A percentile compares a stretch with the other conserved stretches of the same genome.
These are phyloP conservation scores for Phacellophora camtschatica DNA, from an alignment of 30 jellyfish, hydroid and myxozoan species.

Conservation along the genomic window DNA sequence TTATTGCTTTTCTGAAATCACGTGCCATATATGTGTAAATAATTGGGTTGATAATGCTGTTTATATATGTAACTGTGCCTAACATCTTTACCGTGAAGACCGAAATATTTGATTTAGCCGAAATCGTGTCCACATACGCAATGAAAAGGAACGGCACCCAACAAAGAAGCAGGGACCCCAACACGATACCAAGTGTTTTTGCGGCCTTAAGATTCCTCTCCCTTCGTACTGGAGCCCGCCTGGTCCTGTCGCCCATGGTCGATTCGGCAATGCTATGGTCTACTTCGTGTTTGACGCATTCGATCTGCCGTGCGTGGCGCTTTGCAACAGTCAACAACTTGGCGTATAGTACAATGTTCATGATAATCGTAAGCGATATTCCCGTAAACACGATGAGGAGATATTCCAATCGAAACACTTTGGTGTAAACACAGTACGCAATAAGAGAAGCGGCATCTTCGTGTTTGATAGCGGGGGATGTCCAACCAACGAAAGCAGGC, in stretches of 20 bases:
- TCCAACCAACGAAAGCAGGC: conserved; percentile 86
- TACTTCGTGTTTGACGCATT: conserved; percentile 53
- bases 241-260: background rate
- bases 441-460: background rate
- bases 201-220: conserved; percentile 86
- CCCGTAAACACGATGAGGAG: conserved; percentile 33
- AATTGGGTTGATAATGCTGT: conserved; percentile 82
- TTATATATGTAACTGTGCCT: conserved; percentile 80
- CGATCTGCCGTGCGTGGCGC: conserved; percentile 79
- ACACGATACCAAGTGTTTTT: conserved; percentile 80
- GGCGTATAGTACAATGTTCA: conserved; percentile 58
- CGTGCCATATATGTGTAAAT: conserved; percentile 87
- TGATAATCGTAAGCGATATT: conserved; percentile 34
- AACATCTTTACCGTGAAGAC: conserved; percentile 66
- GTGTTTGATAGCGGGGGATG: conserved; percentile 14
- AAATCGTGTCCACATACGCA: conserved; percentile 45
- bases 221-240: conserved; percentile 43
- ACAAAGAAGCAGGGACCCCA: conserved; percentile 73
- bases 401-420: conserved; percentile 71
- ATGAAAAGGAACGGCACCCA: conserved; percentile 86
- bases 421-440: conserved; percentile 82
- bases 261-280: conserved; percentile 58
- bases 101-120: conserved; percentile 13
- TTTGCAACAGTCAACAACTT: conserved; percentile 67
- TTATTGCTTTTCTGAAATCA: conserved; percentile 70